phyloP scores from a whole-genome alignment of 2,113 vertebrate genomes.

The Eolophus roseicapilla region DNA sequence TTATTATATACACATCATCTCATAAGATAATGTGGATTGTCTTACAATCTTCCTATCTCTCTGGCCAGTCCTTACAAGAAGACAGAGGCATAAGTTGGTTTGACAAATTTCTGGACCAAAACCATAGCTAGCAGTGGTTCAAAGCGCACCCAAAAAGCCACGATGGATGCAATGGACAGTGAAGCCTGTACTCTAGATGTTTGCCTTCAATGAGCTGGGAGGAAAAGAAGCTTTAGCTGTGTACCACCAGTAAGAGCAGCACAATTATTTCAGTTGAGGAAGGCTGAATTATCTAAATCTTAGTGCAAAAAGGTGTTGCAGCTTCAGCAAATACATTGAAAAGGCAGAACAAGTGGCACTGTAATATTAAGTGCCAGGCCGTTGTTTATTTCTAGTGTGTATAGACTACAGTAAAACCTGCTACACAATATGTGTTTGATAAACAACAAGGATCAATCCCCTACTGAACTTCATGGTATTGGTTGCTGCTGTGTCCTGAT shows the following conservation, averaged over 20 bases:
- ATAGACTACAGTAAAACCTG: background rate
- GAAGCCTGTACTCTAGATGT: background rate
- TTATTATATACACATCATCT: background rate
- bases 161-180: background rate
- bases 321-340: background rate
- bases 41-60: background rate
- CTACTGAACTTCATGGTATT: background rate
- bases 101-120: background rate
- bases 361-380: background rate
- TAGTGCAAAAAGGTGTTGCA: background rate
- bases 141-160: background rate
- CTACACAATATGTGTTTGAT: background rate
- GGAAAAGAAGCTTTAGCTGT: background rate
- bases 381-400: background rate
- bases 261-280: background rate
- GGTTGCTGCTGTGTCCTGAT: background rate
- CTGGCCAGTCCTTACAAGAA: background rate
- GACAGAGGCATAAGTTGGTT: background rate
- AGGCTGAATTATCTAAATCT: background rate
- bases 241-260: background rate
- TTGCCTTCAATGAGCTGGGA: background rate
- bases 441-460: background rate
- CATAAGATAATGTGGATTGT: background rate
- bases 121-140: background rate
- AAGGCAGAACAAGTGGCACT: background rate